Conservation (phyloP, 2,113 vertebrate genomes). For the Austrofundulus limnaeus region DNA sequence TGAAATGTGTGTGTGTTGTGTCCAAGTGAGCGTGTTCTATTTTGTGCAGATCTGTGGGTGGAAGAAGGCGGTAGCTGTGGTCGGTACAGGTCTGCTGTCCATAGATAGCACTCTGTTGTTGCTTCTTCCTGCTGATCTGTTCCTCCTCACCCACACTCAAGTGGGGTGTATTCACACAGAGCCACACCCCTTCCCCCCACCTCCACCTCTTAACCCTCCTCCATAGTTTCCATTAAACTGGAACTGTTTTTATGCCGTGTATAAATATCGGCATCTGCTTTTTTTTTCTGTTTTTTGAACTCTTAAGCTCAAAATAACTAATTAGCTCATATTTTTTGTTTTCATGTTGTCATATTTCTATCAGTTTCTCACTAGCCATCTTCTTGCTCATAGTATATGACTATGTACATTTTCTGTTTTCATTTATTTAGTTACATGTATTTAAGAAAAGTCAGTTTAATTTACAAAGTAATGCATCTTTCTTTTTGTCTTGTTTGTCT, state of each 20-base stretch:
- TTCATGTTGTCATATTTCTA: background rate
- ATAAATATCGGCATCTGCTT: too few species aligned
- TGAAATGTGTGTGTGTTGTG: background rate
- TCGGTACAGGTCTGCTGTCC: conserved; percentile 52
- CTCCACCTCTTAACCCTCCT: conserved; percentile 26
- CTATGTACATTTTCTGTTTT: too few species aligned
- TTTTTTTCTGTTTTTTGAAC: too few species aligned
- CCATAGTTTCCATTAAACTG: conserved; percentile 15
- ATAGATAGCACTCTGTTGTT: conserved; percentile 63
- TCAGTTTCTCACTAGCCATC: background rate
- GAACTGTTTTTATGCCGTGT: background rate
- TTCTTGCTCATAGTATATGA: background rate
- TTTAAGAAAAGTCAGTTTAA: too few species aligned
- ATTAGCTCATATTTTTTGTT: background rate
- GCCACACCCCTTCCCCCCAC: conserved; percentile 13
- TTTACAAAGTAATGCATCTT: too few species aligned
- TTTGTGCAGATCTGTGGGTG: conserved; percentile 17
- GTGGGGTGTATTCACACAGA: conserved; percentile 19
- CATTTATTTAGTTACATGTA: too few species aligned
- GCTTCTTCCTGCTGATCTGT: conserved; percentile 55
- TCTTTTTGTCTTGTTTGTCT: too few species aligned
- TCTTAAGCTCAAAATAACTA: background rate
- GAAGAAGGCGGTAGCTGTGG: conserved; percentile 31
- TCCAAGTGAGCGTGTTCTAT: background rate
- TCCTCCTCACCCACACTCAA: conserved; percentile 38